A percentile compares a stretch with the other conserved stretches of the same genome.
phyloP scores from a whole-genome alignment of 2,113 vertebrate genomes.

The Kryptolebias marmoratus region DNA sequence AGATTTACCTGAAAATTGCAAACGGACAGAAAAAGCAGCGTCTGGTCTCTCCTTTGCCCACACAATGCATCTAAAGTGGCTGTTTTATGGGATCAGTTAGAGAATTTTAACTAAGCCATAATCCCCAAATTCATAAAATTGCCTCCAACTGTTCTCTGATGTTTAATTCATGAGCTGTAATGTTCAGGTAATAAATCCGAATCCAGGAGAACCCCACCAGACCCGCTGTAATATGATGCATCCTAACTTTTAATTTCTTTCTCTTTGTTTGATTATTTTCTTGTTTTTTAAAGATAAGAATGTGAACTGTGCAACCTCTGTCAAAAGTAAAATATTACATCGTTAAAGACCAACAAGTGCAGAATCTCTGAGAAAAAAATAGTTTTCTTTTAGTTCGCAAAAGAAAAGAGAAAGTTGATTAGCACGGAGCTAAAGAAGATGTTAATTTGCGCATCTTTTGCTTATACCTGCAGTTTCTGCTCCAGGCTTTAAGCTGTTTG shows the following conservation, averaged over 20 bases:
- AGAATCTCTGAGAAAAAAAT: background rate
- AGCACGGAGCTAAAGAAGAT: constrained; percentile 33
- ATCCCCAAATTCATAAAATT: constrained; percentile 68
- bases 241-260: background rate
- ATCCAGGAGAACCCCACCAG: constrained; percentile 14
- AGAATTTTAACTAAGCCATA: constrained; percentile 65
- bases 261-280: background rate
- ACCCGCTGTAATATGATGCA: constrained; percentile 4
- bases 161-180: constrained; percentile 75
- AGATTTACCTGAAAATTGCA: constrained; percentile 61
- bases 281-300: background rate
- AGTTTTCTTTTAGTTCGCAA: constrained; percentile 2
- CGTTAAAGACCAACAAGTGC: background rate
- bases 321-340: background rate
- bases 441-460: constrained; percentile 57
- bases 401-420: constrained; percentile 10
- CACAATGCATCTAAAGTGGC: constrained; percentile 52
- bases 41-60: constrained; percentile 26
- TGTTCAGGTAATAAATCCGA: constrained; percentile 63
- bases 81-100: constrained; percentile 70
- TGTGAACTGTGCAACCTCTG: background rate
- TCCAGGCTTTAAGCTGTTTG: constrained; percentile 38
- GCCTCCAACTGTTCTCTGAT: constrained; percentile 61
- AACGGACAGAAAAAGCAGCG: constrained; percentile 44
- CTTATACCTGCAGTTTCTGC: constrained; percentile 63